A percentile compares a stretch with the other conserved stretches of the same genome.
Conservation (phyloP, 2,797 vertebrate species). For the Lophura swinhoii region DNA sequence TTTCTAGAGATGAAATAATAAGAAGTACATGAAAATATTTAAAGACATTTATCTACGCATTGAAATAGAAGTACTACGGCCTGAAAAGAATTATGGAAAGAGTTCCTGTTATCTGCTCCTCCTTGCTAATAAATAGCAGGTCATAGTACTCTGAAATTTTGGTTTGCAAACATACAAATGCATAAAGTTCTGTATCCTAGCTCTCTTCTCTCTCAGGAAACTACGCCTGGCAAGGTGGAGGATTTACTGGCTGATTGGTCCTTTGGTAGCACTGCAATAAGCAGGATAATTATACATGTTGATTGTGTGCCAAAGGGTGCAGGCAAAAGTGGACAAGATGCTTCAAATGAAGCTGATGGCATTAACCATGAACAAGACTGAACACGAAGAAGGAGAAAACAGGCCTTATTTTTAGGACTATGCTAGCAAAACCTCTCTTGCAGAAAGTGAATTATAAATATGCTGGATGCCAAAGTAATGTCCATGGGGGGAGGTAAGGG, state of each 20-base stretch:
- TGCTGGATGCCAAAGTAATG: conserved; percentile 46
- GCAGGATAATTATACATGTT: neutral
- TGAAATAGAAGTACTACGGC: neutral
- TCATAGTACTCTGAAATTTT: neutral
- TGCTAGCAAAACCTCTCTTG: conserved; percentile 70
- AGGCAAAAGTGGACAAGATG: neutral
- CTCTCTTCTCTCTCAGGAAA: neutral
- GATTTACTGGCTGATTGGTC: neutral
- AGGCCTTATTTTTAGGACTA: conserved; percentile 64
- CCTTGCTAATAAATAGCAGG: neutral
- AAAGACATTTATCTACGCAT: neutral
- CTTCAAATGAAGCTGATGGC: conserved; percentile 21
- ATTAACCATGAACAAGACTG: conserved; percentile 42
- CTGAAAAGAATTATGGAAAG: conserved; percentile 7
- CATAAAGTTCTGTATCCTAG: neutral
- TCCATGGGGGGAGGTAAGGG: conserved; percentile 67
- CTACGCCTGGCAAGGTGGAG: neutral
- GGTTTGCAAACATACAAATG: neutral
- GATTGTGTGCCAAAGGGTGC: neutral
- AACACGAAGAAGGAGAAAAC: conserved; percentile 50
- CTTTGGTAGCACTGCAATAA: neutral
- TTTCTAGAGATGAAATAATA: conserved; percentile 35
- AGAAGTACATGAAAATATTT: conserved; percentile 38
- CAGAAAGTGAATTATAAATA: conserved; percentile 76
- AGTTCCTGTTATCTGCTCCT: neutral